Base-by-base conservation (phyloP, 2,888 invertebrate genomes). In the Aphodius granarius region DNA sequence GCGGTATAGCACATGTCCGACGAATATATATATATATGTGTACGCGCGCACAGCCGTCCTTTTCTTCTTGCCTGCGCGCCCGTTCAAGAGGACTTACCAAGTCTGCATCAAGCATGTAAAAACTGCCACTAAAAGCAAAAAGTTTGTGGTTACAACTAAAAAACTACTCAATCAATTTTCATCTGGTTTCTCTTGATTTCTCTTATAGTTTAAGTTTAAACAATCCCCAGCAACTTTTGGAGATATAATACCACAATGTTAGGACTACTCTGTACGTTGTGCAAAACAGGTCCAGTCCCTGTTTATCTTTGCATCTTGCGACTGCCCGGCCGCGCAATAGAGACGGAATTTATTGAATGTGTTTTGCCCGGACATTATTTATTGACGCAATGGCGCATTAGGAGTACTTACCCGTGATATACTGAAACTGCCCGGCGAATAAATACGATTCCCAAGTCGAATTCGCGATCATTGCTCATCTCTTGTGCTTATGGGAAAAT, bases 351-450 rank as follows among this genome's bases (percentile, higher is more conserved):
- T 78, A 78, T 78, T 76, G 75, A 74, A 74, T 74, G 64, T 74
- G 78, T 76, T 76, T 74, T 66, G 78, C 78, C 66, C 74, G 73
- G 73, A 78, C 70, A 71, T 78, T 78, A 78, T 78, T 78, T 78
- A 78, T 78, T 76, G 74, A 78, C 74, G 76, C 68, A 73, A 73
- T 71, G 66, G 72, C 68, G 73, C 76, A 78, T 78, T 78, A 78
- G 78, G 76, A 74, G 76, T 78, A 78, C 74, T 78, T 78, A 78
- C 72, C 68, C 70, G 74, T 76, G 78, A 74, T 74, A 76, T 78
- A 76, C 43, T 43, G 43, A 43, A 43, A 43, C 43, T 43, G 43
- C 43, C 13, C 43, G 0, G 43, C 43, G 72, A 62, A 63, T 63
- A 63, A 63, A 43, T 72, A 72, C 72, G 63, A 72, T 63, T 63